phyloP scores from a whole-genome alignment of 2,888 invertebrate species.

The Ametastegia equiseti region DNA sequence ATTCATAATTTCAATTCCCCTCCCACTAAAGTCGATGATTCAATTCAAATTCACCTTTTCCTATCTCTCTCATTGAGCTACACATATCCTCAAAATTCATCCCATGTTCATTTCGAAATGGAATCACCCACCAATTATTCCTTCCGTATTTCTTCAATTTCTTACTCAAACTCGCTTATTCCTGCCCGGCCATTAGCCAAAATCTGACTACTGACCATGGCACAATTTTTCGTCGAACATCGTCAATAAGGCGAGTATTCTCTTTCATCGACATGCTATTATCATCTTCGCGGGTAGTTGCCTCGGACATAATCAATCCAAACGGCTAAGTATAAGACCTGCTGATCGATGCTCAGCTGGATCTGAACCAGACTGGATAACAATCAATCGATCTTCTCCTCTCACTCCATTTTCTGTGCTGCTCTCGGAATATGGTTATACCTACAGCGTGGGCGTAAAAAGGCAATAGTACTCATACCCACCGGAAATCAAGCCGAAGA shows the following conservation, averaged over 20 bases:
- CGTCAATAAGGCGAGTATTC: neutral
- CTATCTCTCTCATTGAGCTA: too few relatives aligned
- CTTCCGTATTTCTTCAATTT: too few relatives aligned
- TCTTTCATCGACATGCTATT: slow-evolving; percentile 1
- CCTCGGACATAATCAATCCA: slow-evolving; percentile 23
- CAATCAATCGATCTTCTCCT: slow-evolving; percentile 26
- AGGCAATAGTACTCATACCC: neutral
- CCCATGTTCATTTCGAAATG: too few relatives aligned
- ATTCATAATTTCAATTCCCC: too few relatives aligned
- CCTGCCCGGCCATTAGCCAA: neutral
- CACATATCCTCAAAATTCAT: too few relatives aligned
- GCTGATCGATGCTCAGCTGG: slow-evolving; percentile 30
- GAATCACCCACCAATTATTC: too few relatives aligned
- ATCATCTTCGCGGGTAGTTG: neutral
- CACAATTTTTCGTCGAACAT: neutral
- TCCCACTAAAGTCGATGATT: too few relatives aligned
- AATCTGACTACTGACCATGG: neutral
- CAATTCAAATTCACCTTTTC: neutral
- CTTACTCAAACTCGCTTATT: neutral
- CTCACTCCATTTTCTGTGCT: neutral
- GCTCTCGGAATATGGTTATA: neutral
- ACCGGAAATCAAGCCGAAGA: neutral
- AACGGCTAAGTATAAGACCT: neutral
- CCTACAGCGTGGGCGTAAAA: neutral
- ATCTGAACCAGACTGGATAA: slow-evolving; percentile 24